Evolutionary conservation across 2,113 vertebrate genomes (phyloP).

Genomic region (Mesembrinibis cayennensis): DNA sequence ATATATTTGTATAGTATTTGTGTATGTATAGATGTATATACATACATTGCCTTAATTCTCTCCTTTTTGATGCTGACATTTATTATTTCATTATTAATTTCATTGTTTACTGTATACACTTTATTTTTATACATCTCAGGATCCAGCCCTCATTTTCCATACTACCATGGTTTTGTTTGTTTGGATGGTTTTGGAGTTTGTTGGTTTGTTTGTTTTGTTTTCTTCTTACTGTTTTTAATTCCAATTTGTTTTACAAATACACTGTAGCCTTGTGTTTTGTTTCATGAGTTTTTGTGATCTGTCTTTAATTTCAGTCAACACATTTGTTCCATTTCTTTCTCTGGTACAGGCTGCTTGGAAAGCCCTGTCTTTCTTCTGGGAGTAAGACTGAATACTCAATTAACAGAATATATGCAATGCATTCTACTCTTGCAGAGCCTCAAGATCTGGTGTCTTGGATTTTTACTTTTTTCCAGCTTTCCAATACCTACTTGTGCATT

Average conservation of each 20-base stretch:
- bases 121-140: not conserved
- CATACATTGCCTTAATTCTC: not conserved
- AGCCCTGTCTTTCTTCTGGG: not conserved
- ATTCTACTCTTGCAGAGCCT: not conserved
- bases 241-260: not conserved
- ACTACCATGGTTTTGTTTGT: not conserved
- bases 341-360: not conserved
- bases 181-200: rapidly evolving
- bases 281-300: not conserved
- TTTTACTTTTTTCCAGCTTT: not conserved
- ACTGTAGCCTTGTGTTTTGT: not conserved
- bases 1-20: no score
- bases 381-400: not conserved
- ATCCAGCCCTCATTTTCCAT: not conserved
- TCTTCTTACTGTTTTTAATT: not conserved
- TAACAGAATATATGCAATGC: not conserved
- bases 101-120: not conserved
- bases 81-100: not conserved
- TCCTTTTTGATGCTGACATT: not conserved
- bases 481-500: not conserved
- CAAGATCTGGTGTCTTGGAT: not conserved
- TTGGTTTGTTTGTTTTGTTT: not conserved
- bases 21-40: not conserved
- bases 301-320: not conserved
- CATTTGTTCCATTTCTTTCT: not conserved